phyloP scores from a whole-genome alignment of 1,140 invertebrate genomes.

The Plodia interpunctella region DNA sequence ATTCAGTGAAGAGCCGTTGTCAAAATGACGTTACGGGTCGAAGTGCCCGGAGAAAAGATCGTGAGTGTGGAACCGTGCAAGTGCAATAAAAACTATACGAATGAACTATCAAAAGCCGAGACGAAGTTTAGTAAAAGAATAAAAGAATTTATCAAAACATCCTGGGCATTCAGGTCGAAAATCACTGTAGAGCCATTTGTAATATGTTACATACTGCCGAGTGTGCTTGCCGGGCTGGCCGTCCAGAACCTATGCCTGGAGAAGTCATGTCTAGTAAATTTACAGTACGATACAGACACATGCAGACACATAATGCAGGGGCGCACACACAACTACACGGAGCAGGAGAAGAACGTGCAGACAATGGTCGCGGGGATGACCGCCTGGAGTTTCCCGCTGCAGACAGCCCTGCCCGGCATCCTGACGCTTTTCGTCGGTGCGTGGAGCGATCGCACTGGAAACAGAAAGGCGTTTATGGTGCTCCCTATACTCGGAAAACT shows the following conservation, averaged over 20 bases:
- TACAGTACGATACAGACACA: constrained; percentile 72
- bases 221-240: constrained; percentile 75
- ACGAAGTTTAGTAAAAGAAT: constrained; percentile 50
- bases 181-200: constrained; percentile 79
- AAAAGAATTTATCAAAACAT: constrained; percentile 57
- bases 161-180: constrained; percentile 65
- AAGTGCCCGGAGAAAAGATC: constrained; percentile 64
- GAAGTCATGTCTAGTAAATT: constrained; percentile 80
- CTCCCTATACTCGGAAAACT: constrained; percentile 78
- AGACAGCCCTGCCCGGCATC: constrained; percentile 77
- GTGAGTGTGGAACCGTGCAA: constrained; percentile 58
- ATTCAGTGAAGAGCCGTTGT: constrained; percentile 35
- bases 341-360: constrained; percentile 75
- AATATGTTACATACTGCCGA: constrained; percentile 77
- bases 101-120: constrained; percentile 51
- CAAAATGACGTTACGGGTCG: constrained; percentile 72
- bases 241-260: constrained; percentile 80
- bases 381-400: constrained; percentile 78
- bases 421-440: constrained; percentile 79
- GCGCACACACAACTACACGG: constrained; percentile 67
- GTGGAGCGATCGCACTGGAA: constrained; percentile 79
- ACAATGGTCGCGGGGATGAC: constrained; percentile 77
- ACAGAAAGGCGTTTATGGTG: constrained; percentile 79
- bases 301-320: constrained; percentile 76
- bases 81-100: constrained; percentile 47